Evolutionary conservation across 2,113 vertebrate species (phyloP).

Genomic region (Xiphophorus maculatus): DNA sequence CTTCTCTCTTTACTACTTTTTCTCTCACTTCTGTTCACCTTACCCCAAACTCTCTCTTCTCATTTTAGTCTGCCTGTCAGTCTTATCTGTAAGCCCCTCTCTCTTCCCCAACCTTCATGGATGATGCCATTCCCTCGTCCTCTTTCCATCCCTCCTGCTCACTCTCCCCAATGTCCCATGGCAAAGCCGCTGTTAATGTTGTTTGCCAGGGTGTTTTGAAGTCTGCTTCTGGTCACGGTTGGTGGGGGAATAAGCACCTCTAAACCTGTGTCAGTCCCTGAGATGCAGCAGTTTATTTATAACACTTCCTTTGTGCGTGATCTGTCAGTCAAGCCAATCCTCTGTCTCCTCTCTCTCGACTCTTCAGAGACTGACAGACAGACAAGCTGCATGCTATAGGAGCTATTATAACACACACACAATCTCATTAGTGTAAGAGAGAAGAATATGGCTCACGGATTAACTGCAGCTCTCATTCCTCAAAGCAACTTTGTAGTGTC

Average conservation of each 20-base stretch:
- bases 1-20: conserved; percentile 37
- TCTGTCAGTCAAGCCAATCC: conserved; percentile 77
- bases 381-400: conserved; percentile 66
- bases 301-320: conserved; percentile 67
- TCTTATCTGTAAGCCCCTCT: conserved; percentile 45
- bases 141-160: conserved; percentile 58
- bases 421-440: conserved; percentile 70
- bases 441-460: conserved; percentile 67
- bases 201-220: conserved; percentile 67
- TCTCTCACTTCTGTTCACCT: conserved; percentile 46
- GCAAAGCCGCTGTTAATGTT: conserved; percentile 66
- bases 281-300: conserved; percentile 76
- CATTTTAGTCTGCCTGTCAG: conserved; percentile 51
- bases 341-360: conserved; percentile 48
- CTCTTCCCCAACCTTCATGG: conserved; percentile 16
- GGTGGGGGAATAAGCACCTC: conserved; percentile 72
- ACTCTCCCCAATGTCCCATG: conserved; percentile 52
- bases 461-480: conserved; percentile 65
- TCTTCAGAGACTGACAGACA: conserved; percentile 67
- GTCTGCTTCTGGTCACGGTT: conserved; percentile 71
- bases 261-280: conserved; percentile 76
- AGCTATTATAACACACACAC: conserved; percentile 73
- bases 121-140: conserved; percentile 54
- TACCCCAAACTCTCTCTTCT: conserved; percentile 43
- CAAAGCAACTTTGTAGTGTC: conserved; percentile 73